phyloP scores from a whole-genome alignment of 2,113 vertebrate genomes.

The Carlito syrichta region DNA sequence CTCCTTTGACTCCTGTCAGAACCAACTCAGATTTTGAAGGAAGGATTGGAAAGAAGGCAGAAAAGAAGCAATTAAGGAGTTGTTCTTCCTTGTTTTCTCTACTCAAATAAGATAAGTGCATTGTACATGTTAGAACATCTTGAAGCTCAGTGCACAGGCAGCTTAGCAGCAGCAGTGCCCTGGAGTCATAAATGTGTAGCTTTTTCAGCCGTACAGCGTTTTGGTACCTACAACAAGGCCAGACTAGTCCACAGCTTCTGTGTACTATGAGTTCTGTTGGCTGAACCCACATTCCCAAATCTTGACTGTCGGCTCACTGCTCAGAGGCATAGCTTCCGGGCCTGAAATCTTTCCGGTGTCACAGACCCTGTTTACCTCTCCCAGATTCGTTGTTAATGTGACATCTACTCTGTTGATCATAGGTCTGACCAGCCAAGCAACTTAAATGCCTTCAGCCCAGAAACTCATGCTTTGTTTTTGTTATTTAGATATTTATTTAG shows the following conservation, averaged over 20 bases:
- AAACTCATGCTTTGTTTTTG: background rate
- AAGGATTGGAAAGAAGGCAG: background rate
- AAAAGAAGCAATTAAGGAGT: background rate
- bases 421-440: background rate
- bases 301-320: background rate
- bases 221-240: background rate
- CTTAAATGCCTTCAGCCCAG: background rate
- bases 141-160: background rate
- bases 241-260: background rate
- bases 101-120: rapidly evolving
- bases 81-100: background rate
- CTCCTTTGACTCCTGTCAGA: background rate
- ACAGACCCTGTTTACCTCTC: background rate
- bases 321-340: background rate
- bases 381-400: background rate
- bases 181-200: background rate
- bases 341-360: background rate
- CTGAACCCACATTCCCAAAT: too few relatives aligned
- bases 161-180: background rate
- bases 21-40: background rate
- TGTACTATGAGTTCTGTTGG: too few relatives aligned
- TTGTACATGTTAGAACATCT: background rate
- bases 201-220: background rate
- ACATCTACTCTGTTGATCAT: background rate
- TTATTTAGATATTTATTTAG: background rate